Conservation (phyloP, 2,888 invertebrate genomes). For the Plebejus argus region DNA sequence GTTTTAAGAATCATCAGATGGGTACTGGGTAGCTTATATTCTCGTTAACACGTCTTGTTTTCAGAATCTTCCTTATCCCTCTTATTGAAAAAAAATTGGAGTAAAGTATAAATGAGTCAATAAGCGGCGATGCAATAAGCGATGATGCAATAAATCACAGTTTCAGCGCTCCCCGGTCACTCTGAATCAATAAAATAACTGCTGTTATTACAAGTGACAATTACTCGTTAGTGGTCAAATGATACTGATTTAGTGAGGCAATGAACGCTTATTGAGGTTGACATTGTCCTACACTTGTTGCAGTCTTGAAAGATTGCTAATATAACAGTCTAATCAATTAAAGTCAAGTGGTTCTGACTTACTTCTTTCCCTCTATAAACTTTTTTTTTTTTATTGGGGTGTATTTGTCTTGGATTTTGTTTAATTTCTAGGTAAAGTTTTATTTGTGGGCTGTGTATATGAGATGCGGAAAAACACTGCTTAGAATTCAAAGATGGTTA, state of each 20-base stretch:
- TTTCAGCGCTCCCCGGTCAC: neutral
- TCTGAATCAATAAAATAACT: conserved; percentile 26
- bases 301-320: neutral
- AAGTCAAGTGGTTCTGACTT: neutral
- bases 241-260: conserved; percentile 21
- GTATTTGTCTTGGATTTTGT: neutral
- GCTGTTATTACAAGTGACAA: conserved; percentile 27
- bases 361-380: neutral
- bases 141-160: conserved; percentile 4
- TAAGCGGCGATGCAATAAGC: neutral
- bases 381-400: neutral
- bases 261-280: conserved; percentile 21
- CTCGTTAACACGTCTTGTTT: neutral
- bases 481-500: neutral
- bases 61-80: neutral
- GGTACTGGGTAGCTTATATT: neutral
- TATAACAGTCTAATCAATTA: neutral
- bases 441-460: neutral
- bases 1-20: neutral
- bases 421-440: neutral
- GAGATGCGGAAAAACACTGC: neutral
- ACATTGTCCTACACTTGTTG: conserved; percentile 8
- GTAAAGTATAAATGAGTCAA: neutral
- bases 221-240: conserved; percentile 7
- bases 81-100: neutral